Evolutionary conservation across 2,797 vertebrate genomes (phyloP), one percentile per base, ranked within the genome.

Genomic region (Poliocrania exsul): DNA sequence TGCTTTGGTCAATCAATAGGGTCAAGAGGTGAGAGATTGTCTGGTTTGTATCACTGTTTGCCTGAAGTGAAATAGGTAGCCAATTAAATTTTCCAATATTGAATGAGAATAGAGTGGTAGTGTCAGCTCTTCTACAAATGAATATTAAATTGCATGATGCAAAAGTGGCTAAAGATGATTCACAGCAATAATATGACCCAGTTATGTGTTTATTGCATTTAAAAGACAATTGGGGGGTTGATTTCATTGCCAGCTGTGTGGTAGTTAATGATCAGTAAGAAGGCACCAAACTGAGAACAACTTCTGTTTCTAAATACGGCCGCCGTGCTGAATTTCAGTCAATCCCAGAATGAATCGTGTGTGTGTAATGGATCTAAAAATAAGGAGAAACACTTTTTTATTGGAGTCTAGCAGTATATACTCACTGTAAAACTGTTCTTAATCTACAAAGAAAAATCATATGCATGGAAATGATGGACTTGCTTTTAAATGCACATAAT

Each of bases 61-160:
- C 94, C 92, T 95, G 83, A 94, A 96, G 94, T 96, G 88, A 94
- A 90, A 96, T 92, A 96, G 94, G 92, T 96, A 94, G 92, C 94
- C 95, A 97, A 97, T 98, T 97, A 97, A 91, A 88, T 97, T 98
- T 97, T 93, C 94, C 71, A 87, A 46, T 95, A 95, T 69, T 90
- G 96, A 97, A 94, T 38, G 53, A 92, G 92, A 89, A 90, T 64
- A 70, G 75, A 90, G 81, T 83, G 49, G 61, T 94, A 54, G 70
- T 92, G 78, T 97, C 96, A 97, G 91, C 95, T 97, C 60, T 97
- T 97, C 91, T 87, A 90, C 87, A 94, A 92, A 89, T 88, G 92
- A 53, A 38, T 95, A 90, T 97, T 96, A 92, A 96, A 97, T 97
- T 94, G 72, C 53, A 57, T 88, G 89, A 89, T 95, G 66, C 92